A percentile compares a stretch with the other conserved stretches of the same genome.
These are phyloP conservation scores for Lepidurus arcticus DNA, from an alignment of 1,140 invertebrate genomes.

Conservation along the genomic window DNA sequence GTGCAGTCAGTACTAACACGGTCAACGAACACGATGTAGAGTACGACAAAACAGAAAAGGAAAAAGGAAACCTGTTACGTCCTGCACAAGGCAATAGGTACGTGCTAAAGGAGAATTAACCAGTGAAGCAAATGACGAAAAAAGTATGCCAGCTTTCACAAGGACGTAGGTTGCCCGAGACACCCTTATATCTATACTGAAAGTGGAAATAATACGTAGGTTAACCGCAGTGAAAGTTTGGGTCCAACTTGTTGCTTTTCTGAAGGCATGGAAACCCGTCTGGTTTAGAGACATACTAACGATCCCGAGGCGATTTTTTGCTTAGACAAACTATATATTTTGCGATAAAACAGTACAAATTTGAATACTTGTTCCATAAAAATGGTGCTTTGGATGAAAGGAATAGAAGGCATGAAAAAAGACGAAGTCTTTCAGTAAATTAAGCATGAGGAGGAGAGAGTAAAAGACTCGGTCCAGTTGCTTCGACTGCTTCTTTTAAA, in stretches of 20 bases:
- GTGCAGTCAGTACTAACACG: too few species aligned
- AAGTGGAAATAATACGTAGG: background rate
- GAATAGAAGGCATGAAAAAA: background rate
- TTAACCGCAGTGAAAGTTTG: conserved; percentile 7
- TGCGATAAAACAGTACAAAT: background rate
- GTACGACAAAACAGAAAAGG: too few species aligned
- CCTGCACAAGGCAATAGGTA: background rate
- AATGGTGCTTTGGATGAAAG: background rate
- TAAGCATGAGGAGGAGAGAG: conserved; percentile 11
- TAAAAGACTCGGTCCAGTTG: conserved; percentile 1
- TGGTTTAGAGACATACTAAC: background rate
- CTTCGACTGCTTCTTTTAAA: conserved; percentile 25
- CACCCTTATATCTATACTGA: background rate
- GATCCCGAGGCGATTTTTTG: background rate
- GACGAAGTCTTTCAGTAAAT: background rate
- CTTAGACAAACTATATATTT: background rate
- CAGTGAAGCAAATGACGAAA: background rate
- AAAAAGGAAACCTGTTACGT: background rate
- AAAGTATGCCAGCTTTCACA: conserved; percentile 19
- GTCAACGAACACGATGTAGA: too few species aligned
- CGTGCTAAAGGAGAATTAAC: background rate
- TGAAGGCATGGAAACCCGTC: background rate
- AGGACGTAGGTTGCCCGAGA: background rate
- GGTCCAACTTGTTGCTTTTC: background rate
- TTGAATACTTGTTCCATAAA: background rate